Base-by-base conservation (phyloP, 2,888 invertebrate genomes). In the Aproaerema taeniolella region DNA sequence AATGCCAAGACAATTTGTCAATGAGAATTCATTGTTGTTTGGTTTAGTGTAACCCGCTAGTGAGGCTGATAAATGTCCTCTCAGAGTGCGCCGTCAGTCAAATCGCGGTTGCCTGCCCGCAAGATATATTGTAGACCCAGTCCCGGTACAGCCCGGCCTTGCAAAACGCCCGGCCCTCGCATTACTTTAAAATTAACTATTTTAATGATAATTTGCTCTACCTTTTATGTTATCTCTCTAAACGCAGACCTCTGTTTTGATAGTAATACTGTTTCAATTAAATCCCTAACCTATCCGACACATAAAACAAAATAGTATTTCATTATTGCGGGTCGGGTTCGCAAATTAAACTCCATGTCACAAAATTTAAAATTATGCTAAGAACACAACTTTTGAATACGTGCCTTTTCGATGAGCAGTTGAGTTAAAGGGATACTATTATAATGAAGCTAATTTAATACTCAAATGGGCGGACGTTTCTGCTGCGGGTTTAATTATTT, bases 1-100 rank as follows among this genome's bases (percentile, higher is more conserved):
- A 71, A 80, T 70, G 64, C 66, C 55, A 67, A 74, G 79, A 85
- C 76, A 80, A 86, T 83, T 85, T 81, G 81, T 82, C 82, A 83
- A 86, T 86, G 79, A 78, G 76, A 78, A 85, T 83, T 81, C 83
- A 83, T 82, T 82, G 85, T 80, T 83, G 82, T 83, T 85, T 82
- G 82, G 81, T 82, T 80, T 79, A 80, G 75, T 75, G 81, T 79
- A 79, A 77, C 81, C 81, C 80, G 70, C 80, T 81, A 79, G 80
- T 79, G 83, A 82, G 80, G 69, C 82, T 82, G 85, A 86, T 83
- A 80, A 83, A 85, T 86, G 82, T 80, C 82, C 85, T 78, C 80
- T 86, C 83, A 82, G 78, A 75, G 79, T 67, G 67, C 74, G 78
- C 80, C 81, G 85, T 85, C 85, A 83, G 78, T 83, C 85, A 85